Evolutionary conservation across 2,888 invertebrate genomes (phyloP).

Genomic region (Lobophora halterata): DNA sequence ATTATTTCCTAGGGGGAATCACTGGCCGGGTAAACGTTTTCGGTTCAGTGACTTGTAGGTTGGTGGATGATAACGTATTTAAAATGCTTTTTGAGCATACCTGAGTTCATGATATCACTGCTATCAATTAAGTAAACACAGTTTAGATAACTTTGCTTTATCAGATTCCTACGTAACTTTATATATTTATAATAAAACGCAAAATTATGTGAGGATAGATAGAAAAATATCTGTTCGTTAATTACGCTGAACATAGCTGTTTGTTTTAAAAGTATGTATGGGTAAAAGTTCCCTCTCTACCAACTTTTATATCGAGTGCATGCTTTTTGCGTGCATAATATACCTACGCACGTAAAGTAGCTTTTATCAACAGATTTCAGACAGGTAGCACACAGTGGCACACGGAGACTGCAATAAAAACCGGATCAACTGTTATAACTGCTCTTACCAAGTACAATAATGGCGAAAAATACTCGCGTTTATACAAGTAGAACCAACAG

Average conservation of each 20-base stretch:
- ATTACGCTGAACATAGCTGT: too few species aligned
- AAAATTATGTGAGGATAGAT: too few species aligned
- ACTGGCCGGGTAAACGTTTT: conserved; percentile 10
- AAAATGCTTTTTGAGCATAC: conserved; percentile 17
- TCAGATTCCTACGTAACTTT: too few species aligned
- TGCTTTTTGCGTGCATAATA: conserved; percentile 5
- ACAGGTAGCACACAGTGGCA: conserved; percentile 47
- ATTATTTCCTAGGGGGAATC: conserved; percentile 2
- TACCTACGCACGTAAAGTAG: conserved; percentile 17
- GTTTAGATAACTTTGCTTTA: too few species aligned
- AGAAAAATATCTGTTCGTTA: too few species aligned
- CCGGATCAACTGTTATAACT: conserved; percentile 72
- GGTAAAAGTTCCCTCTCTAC: background rate
- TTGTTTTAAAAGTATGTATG: too few species aligned
- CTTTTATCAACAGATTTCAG: conserved; percentile 24
- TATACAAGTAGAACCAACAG: conserved; percentile 16
- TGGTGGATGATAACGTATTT: conserved; percentile 19
- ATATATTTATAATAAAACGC: too few species aligned
- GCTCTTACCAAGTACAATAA: conserved; percentile 64
- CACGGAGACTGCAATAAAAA: conserved; percentile 67
- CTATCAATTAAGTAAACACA: too few species aligned
- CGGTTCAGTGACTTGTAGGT: conserved; percentile 11
- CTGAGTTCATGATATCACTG: conserved; percentile 6
- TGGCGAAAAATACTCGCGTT: conserved; percentile 55
- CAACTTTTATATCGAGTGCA: background rate